These are phyloP conservation scores for Drosophila punjabiensis DNA, from an alignment of 1,140 invertebrate species.

Conservation along the genomic window DNA sequence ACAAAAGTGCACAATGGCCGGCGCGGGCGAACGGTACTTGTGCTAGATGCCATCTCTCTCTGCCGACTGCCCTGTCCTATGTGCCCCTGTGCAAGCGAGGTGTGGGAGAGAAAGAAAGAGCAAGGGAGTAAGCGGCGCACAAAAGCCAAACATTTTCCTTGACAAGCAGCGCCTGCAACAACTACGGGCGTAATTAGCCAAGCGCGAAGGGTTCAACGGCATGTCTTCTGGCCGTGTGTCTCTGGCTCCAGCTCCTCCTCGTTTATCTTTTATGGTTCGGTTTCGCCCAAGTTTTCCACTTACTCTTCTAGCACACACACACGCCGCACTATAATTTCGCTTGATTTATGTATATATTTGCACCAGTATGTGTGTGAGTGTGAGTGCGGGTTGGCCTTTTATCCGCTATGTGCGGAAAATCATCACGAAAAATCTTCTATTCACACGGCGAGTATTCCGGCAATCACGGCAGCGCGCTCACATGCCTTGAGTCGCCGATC, in stretches of 20 bases:
- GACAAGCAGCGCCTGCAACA: conserved; percentile 21
- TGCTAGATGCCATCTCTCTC: conserved; percentile 45
- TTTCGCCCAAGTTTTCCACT: conserved; percentile 49
- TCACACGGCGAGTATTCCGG: conserved; percentile 25
- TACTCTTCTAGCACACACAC: conserved; percentile 26
- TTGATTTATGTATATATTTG: conserved; percentile 49
- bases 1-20: conserved; percentile 52
- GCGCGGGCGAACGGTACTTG: conserved; percentile 49
- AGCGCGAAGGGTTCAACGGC: conserved; percentile 72
- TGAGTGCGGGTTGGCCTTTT: conserved; percentile 39
- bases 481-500: conserved; percentile 24
- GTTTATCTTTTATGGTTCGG: conserved; percentile 37
- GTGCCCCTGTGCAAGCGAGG: conserved; percentile 6
- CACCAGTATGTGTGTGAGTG: conserved; percentile 39
- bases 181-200: conserved; percentile 64
- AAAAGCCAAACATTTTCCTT: conserved; percentile 58
- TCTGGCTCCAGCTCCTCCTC: conserved; percentile 18
- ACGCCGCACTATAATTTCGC: conserved; percentile 49
- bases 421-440: conserved; percentile 42
- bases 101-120: conserved; percentile 35
- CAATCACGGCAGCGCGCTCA: conserved; percentile 22
- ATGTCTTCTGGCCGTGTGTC: conserved; percentile 38
- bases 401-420: conserved; percentile 52
- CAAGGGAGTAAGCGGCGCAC: conserved; percentile 39
- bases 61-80: conserved; percentile 11